A percentile compares a stretch with the other conserved stretches of the same genome.
Conservation (phyloP, 2,797 vertebrate genomes). For the Bradypus variegatus region DNA sequence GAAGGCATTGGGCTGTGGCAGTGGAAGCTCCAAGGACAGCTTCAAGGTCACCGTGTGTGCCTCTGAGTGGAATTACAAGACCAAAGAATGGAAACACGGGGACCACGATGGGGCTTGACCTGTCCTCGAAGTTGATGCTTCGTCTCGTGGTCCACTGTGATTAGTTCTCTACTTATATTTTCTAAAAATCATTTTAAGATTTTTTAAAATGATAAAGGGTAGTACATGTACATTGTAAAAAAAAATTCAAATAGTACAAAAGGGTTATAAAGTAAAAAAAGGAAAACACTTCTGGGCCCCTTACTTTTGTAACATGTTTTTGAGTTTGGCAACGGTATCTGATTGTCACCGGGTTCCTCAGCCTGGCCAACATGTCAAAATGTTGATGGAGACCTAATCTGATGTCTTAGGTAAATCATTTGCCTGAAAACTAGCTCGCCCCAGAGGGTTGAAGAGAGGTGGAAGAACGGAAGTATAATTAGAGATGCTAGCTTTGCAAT, state of each 20-base stretch:
- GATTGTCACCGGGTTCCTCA: accelerated
- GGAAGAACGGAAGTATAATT: too few relatives aligned
- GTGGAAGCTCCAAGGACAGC: not conserved
- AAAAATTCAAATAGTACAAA: constrained; percentile 19
- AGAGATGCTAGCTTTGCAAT: not conserved
- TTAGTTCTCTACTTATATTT: not conserved
- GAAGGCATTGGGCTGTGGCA: not conserved
- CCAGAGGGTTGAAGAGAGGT: too few relatives aligned
- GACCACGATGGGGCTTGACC: not conserved
- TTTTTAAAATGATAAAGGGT: constrained; percentile 48
- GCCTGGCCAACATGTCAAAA: accelerated
- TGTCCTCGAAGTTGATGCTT: not conserved
- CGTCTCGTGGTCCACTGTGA: constrained; percentile 24
- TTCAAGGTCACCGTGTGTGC: not conserved
- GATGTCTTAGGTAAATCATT: not conserved
- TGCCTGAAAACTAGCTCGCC: not conserved
- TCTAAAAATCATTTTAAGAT: not conserved
- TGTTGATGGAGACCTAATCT: not conserved
- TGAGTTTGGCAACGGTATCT: accelerated
- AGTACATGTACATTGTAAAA: constrained; percentile 37
- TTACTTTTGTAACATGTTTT: not conserved
- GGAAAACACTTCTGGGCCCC: not conserved
- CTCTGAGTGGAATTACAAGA: not conserved
- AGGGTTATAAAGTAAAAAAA: constrained; percentile 24
- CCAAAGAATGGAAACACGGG: not conserved